Evolutionary conservation across 2,113 vertebrate genomes (phyloP).

Genomic region (Sula dactylatra): DNA sequence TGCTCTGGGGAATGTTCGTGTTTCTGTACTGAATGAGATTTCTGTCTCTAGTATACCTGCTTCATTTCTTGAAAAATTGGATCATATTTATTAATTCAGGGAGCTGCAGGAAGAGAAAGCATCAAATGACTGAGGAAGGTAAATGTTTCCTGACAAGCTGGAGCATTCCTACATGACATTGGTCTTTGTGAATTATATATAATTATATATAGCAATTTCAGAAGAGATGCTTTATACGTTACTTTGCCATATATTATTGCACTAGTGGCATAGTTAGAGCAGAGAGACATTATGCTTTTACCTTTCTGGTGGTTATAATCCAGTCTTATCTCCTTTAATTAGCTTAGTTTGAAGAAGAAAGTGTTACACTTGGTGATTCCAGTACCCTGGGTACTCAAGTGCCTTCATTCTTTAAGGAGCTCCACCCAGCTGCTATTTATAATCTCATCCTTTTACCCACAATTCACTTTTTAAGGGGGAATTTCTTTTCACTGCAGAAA

Average conservation of each 20-base stretch:
- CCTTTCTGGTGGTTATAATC: background rate
- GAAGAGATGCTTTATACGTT: background rate
- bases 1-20: background rate
- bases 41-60: background rate
- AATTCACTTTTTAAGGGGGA: slow-evolving; percentile 41
- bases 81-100: slow-evolving; percentile 19
- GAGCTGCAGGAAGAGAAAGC: background rate
- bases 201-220: background rate
- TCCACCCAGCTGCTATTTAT: slow-evolving; percentile 53
- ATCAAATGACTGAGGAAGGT: background rate
- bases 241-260: background rate
- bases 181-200: background rate
- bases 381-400: background rate
- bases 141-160: background rate
- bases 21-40: slow-evolving; percentile 18
- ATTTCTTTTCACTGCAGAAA: slow-evolving; percentile 1
- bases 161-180: background rate
- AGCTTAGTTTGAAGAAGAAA: background rate
- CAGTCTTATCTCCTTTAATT: background rate
- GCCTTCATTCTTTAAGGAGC: background rate
- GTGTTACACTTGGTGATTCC: background rate
- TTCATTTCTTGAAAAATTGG: background rate
- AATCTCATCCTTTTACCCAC: slow-evolving; percentile 30
- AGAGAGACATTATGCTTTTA: background rate
- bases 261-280: background rate